Evolutionary conservation across 2,888 invertebrate species (phyloP).

Genomic region (Desoria tigrina): DNA sequence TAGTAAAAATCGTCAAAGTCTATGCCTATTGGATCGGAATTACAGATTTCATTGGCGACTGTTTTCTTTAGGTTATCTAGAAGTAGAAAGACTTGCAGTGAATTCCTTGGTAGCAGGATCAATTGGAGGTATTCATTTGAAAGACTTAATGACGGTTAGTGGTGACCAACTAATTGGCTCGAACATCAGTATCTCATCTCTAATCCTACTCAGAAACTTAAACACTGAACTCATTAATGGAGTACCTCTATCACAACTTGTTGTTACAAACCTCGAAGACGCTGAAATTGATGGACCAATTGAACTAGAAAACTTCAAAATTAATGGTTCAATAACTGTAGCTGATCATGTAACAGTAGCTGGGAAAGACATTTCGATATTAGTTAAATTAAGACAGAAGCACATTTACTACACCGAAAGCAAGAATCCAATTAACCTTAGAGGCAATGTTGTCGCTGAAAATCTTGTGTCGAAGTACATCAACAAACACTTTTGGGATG

Average conservation of each 20-base stretch:
- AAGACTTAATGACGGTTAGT: conserved; percentile 24
- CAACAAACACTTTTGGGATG: conserved; percentile 20
- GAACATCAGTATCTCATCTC: conserved; percentile 7
- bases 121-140: conserved; percentile 32
- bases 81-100: conserved; percentile 21
- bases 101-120: conserved; percentile 22
- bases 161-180: conserved; percentile 26
- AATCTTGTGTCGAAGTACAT: conserved; percentile 15
- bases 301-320: conserved; percentile 28
- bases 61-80: conserved; percentile 17
- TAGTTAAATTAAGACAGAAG: conserved; percentile 27
- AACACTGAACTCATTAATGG: conserved; percentile 22
- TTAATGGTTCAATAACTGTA: conserved; percentile 25
- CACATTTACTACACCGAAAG: conserved; percentile 34
- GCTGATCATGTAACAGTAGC: conserved; percentile 24
- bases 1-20: too few relatives aligned
- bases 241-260: conserved; percentile 21
- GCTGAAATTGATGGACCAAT: conserved; percentile 36
- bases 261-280: conserved; percentile 15
- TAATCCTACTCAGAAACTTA: conserved; percentile 20
- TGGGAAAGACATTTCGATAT: conserved; percentile 33
- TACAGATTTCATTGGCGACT: too few relatives aligned
- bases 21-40: too few relatives aligned
- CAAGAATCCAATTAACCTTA: conserved; percentile 7
- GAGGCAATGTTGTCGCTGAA: conserved; percentile 4